Percentiles rank a stretch among this genome's conserved stretches.
phyloP scores from a whole-genome alignment of 2,888 invertebrate species.

The Drosophila mimetica region DNA sequence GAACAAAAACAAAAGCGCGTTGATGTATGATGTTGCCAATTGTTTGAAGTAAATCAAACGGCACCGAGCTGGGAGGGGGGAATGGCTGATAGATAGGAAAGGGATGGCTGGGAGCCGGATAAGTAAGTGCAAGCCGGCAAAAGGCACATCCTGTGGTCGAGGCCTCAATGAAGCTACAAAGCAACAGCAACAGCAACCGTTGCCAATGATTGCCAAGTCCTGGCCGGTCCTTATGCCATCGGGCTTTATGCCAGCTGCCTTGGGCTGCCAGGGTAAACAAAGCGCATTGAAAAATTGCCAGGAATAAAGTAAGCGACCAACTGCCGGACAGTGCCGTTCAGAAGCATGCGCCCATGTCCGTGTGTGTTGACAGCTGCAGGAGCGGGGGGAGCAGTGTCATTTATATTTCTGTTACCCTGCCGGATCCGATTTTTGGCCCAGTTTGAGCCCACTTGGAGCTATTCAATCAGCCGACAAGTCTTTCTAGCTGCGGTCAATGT shows the following conservation, averaged over 20 bases:
- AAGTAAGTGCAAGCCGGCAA: conserved; percentile 57
- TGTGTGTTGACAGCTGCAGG: conserved; percentile 57
- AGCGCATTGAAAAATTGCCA: conserved; percentile 72
- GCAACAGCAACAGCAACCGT: conserved; percentile 41
- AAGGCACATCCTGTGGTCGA: conserved; percentile 57
- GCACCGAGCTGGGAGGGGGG: conserved; percentile 31
- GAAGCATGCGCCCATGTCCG: conserved; percentile 36
- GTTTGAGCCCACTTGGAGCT: conserved; percentile 49
- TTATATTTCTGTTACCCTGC: conserved; percentile 59
- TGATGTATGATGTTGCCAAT: conserved; percentile 81
- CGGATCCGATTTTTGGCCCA: conserved; percentile 1
- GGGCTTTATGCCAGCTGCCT: conserved; percentile 30
- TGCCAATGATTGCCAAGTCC: conserved; percentile 54
- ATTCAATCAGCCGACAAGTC: conserved; percentile 65
- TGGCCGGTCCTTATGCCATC: conserved; percentile 25
- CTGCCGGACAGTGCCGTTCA: conserved; percentile 26
- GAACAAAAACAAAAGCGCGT: conserved; percentile 56
- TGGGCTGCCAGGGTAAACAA: conserved; percentile 54
- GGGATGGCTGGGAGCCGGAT: conserved; percentile 38
- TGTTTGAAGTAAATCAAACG: conserved; percentile 79
- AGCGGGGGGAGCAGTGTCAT: conserved; percentile 46
- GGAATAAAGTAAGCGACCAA: conserved; percentile 55
- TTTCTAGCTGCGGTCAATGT: conserved; percentile 58
- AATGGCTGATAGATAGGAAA: conserved; percentile 13
- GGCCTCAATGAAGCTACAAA: conserved; percentile 33